Conservation (phyloP, 2,888 invertebrate genomes). For the Oxyteleia sp. region DNA sequence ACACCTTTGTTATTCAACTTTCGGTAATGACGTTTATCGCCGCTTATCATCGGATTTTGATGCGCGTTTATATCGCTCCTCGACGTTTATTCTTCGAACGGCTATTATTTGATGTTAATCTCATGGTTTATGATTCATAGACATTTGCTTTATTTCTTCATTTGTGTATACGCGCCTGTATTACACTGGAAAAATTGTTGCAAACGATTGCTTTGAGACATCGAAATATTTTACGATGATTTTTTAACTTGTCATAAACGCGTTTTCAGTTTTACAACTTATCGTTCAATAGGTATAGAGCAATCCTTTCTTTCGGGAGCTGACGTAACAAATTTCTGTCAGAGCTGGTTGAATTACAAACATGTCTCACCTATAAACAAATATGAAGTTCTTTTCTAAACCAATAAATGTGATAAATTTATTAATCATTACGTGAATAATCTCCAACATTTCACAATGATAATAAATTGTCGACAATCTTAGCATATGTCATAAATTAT, state of each 20-base stretch:
- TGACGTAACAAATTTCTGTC: neutral
- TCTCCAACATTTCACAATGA: too few relatives aligned
- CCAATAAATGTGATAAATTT: too few relatives aligned
- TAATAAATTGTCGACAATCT: too few relatives aligned
- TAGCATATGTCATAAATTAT: too few relatives aligned
- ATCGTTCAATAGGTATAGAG: neutral
- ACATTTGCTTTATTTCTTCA: slow-evolving; percentile 21
- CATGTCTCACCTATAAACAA: too few relatives aligned
- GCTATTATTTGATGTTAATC: slow-evolving; percentile 30
- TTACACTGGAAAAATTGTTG: slow-evolving; percentile 9
- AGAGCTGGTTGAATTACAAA: too few relatives aligned
- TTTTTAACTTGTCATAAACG: neutral
- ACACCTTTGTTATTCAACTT: slow-evolving; percentile 6
- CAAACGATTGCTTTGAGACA: slow-evolving; percentile 1
- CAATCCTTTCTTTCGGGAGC: neutral
- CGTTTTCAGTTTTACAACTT: slow-evolving; percentile 2
- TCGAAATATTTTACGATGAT: neutral
- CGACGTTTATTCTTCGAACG: slow-evolving; percentile 22
- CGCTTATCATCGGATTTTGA: slow-evolving; percentile 16
- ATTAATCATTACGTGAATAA: too few relatives aligned
- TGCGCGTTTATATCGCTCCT: slow-evolving; percentile 8
- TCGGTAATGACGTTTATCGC: slow-evolving; percentile 14
- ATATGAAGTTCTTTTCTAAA: too few relatives aligned
- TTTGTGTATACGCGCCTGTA: slow-evolving; percentile 19
- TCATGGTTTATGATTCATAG: slow-evolving; percentile 9